These are phyloP conservation scores for Phanerotoma sp. DNA, from an alignment of 2,888 invertebrate genomes.

Conservation along the genomic window DNA sequence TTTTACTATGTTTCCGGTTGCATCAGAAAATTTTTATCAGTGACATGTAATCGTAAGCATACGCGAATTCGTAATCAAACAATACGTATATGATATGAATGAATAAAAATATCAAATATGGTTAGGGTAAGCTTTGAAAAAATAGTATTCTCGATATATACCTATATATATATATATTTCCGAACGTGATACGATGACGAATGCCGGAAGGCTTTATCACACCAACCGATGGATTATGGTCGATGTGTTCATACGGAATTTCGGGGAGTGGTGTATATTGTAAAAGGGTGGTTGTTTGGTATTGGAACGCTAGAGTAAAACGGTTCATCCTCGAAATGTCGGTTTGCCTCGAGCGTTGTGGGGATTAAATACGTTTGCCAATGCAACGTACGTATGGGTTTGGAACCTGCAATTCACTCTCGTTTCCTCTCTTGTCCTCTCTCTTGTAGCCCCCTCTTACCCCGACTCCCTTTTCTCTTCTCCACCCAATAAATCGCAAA, in stretches of 20 bases:
- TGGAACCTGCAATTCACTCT: conserved; percentile 13
- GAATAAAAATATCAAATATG: conserved; percentile 2
- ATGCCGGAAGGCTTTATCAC: conserved; percentile 38
- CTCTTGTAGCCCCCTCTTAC: background rate
- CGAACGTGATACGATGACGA: conserved; percentile 41
- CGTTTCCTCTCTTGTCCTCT: conserved; percentile 7
- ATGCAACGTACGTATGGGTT: conserved; percentile 21
- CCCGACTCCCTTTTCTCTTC: background rate
- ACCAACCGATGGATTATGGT: conserved; percentile 33
- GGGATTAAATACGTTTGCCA: conserved; percentile 34
- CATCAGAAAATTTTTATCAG: no score
- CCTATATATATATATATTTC: no score
- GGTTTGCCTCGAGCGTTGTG: conserved; percentile 38
- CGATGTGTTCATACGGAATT: conserved; percentile 27
- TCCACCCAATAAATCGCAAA: no score
- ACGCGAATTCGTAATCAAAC: no score
- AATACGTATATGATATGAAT: background rate
- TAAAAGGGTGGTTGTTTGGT: conserved; percentile 4
- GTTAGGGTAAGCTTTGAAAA: conserved; percentile 5
- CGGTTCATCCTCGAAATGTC: conserved; percentile 42
- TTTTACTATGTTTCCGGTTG: no score
- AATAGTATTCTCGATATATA: background rate
- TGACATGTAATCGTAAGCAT: no score
- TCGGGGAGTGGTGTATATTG: conserved; percentile 26
- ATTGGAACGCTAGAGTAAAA: conserved; percentile 28